Percentiles rank a stretch among this genome's conserved stretches.
Conservation (phyloP, 2,113 vertebrate species). For the Accipiter virgatus region DNA sequence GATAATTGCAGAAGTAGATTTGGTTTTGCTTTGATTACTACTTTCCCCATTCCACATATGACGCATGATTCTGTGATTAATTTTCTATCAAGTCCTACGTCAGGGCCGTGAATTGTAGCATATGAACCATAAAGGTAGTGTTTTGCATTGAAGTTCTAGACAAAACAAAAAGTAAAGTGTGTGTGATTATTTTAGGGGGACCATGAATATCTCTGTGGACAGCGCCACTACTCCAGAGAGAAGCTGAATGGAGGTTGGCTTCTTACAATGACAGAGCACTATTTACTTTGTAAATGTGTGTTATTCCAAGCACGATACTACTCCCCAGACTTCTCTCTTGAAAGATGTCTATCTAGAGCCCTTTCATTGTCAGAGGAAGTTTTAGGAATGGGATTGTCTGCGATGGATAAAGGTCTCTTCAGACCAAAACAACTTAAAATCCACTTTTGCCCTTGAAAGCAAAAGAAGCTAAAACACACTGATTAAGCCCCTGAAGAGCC, state of each 20-base stretch:
- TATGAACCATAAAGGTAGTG: neutral
- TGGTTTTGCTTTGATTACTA: neutral
- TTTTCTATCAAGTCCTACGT: neutral
- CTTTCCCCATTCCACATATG: neutral
- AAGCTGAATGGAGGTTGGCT: neutral
- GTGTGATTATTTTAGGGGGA: neutral
- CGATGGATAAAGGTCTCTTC: neutral
- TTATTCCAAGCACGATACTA: neutral
- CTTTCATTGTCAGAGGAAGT: neutral
- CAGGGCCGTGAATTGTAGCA: neutral
- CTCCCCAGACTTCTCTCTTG: neutral
- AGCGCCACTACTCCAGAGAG: neutral
- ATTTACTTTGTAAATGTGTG: neutral
- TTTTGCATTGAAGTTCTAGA: neutral
- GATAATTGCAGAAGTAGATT: neutral
- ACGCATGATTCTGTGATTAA: neutral
- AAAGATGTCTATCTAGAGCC: neutral
- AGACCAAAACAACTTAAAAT: neutral
- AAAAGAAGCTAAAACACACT: neutral
- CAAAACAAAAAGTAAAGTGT: neutral
- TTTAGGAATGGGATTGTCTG: neutral
- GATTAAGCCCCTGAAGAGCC: neutral
- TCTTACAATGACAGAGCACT: neutral
- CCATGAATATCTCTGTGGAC: neutral
- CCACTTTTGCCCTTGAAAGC: neutral